Conservation (phyloP, 2,113 vertebrate genomes). For the Paracanthobrama guichenoti region DNA sequence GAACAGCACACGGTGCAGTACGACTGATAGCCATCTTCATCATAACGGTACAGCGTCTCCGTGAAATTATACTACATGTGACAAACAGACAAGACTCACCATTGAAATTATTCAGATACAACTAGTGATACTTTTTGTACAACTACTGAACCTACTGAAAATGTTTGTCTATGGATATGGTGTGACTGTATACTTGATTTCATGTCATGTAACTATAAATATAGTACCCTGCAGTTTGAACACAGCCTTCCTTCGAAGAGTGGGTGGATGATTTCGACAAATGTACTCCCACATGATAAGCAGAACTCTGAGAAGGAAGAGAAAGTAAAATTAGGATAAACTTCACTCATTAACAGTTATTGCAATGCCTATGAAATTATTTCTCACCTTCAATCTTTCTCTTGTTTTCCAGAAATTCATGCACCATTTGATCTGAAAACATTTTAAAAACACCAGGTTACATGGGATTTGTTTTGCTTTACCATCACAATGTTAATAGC, state of each 20-base stretch:
- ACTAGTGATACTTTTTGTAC: not conserved
- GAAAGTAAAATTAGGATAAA: not conserved
- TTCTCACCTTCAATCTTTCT: slow-evolving; percentile 82
- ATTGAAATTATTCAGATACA: not conserved
- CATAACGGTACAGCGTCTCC: slow-evolving; percentile 88
- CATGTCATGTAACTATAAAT: not conserved
- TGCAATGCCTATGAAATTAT: not conserved
- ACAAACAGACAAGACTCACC: slow-evolving; percentile 6
- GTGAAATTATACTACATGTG: slow-evolving; percentile 82
- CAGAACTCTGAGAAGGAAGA: slow-evolving; percentile 78
- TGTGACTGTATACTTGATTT: not conserved
- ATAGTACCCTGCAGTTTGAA: slow-evolving; percentile 77
- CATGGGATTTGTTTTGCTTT: not conserved
- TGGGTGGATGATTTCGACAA: slow-evolving; percentile 80
- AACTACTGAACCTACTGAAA: too few species aligned
- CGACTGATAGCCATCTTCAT: slow-evolving; percentile 93
- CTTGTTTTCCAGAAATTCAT: slow-evolving; percentile 67
- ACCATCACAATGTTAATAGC: not conserved
- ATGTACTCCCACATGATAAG: slow-evolving; percentile 83
- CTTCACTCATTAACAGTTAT: not conserved
- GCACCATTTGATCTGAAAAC: slow-evolving; percentile 78
- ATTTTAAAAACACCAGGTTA: not conserved
- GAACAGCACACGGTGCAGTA: slow-evolving; percentile 94
- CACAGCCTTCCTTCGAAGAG: slow-evolving; percentile 93
- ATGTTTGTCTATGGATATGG: not conserved